A percentile compares a stretch with the other conserved stretches of the same genome.
Conservation (phyloP, 2,113 vertebrate species). For the Neomonachus schauinslandi region DNA sequence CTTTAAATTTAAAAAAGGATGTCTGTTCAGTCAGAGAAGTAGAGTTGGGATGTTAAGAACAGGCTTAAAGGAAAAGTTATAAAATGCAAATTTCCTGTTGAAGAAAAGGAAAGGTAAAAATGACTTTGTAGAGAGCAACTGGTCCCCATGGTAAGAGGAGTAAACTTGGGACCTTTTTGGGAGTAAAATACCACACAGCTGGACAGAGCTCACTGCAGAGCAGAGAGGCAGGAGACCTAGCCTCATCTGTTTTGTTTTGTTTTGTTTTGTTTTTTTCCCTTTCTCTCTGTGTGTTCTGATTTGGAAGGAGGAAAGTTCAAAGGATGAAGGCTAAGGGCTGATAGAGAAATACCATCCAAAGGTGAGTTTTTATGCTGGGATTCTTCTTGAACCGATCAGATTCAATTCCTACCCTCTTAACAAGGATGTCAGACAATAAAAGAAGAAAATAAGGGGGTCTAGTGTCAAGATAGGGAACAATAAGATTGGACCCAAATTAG, state of each 20-base stretch:
- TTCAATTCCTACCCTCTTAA: background rate
- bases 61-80: background rate
- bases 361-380: background rate
- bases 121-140: background rate
- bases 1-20: background rate
- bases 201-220: background rate
- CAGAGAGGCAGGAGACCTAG: background rate
- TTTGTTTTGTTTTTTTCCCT: background rate
- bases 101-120: background rate
- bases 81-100: background rate
- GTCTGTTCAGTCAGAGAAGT: background rate
- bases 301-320: background rate
- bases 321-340: background rate
- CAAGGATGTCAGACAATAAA: background rate
- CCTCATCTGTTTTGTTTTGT: background rate
- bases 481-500: background rate
- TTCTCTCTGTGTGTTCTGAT: background rate
- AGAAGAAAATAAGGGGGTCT: background rate
- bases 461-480: background rate
- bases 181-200: background rate
- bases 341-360: background rate
- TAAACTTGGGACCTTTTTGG: background rate
- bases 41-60: background rate
- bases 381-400: background rate
- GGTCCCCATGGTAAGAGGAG: slow-evolving; percentile 57